Conservation (phyloP, 2,888 invertebrate species). For the Lithophane ornitopus region DNA sequence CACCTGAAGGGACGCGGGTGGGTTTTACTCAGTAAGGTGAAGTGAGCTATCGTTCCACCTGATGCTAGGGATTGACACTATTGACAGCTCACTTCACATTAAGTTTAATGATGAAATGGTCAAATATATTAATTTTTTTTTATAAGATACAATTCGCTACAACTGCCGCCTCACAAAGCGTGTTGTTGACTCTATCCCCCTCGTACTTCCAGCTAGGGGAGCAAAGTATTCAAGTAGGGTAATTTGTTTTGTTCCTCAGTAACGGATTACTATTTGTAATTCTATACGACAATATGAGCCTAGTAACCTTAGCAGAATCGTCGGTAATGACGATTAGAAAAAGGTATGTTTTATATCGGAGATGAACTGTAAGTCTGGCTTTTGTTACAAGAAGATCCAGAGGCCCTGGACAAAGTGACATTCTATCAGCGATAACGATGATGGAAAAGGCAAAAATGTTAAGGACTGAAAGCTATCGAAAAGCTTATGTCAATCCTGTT, state of each 20-base stretch:
- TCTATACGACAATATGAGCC: slow-evolving; percentile 54
- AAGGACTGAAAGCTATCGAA: too few relatives aligned
- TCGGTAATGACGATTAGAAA: too few relatives aligned
- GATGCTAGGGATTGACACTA: too few relatives aligned
- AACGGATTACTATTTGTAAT: slow-evolving; percentile 72
- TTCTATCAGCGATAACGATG: too few relatives aligned
- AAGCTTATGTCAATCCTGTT: too few relatives aligned
- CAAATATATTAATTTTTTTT: neutral
- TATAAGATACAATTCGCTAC: slow-evolving; percentile 44
- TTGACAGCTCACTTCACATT: too few relatives aligned
- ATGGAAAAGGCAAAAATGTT: too few relatives aligned
- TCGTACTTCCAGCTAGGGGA: slow-evolving; percentile 56
- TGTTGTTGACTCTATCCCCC: slow-evolving; percentile 69
- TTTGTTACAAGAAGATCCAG: neutral
- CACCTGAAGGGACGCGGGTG: too few relatives aligned
- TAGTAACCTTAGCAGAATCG: slow-evolving; percentile 25
- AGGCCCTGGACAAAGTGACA: too few relatives aligned
- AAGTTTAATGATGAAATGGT: neutral
- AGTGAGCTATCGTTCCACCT: too few relatives aligned
- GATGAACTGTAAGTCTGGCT: neutral
- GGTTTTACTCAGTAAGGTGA: too few relatives aligned
- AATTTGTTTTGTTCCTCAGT: slow-evolving; percentile 77
- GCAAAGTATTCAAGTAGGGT: slow-evolving; percentile 76
- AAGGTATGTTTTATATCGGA: neutral
- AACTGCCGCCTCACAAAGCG: slow-evolving; percentile 46